Conservation (phyloP, 1,140 invertebrate species). For the Trichoplusia ni region DNA sequence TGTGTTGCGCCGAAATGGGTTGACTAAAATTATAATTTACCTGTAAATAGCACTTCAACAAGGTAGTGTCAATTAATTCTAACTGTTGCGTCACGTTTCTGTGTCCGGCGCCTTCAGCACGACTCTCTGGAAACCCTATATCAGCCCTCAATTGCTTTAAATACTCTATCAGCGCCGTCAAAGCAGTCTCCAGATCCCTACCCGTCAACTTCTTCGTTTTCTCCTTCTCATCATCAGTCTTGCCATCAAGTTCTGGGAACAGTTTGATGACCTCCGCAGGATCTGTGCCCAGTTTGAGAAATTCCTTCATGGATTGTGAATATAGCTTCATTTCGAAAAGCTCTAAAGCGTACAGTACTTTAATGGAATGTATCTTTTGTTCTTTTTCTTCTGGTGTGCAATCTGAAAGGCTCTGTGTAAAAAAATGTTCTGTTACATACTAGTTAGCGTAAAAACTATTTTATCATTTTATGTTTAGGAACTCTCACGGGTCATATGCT, state of each 20-base stretch:
- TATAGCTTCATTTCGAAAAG: constrained; percentile 94
- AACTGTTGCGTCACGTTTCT: constrained; percentile 85
- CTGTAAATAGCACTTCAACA: constrained; percentile 97
- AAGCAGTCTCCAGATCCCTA: constrained; percentile 92
- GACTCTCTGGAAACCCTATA: constrained; percentile 78
- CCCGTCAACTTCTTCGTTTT: constrained; percentile 84
- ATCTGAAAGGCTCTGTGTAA: constrained; percentile 90
- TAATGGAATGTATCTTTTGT: constrained; percentile 92
- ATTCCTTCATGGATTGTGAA: constrained; percentile 94
- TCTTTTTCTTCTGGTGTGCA: constrained; percentile 91
- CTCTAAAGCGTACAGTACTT: constrained; percentile 94
- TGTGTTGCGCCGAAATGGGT: not conserved
- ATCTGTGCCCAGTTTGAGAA: constrained; percentile 94
- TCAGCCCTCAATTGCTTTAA: constrained; percentile 88
- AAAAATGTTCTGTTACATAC: not conserved
- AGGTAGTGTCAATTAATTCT: constrained; percentile 97
- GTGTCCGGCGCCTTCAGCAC: constrained; percentile 64
- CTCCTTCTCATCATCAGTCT: constrained; percentile 72
- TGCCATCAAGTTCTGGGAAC: constrained; percentile 94
- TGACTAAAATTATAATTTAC: constrained; percentile 69
- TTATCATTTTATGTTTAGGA: too few species aligned
- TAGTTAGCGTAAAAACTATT: not conserved
- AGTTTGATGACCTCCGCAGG: constrained; percentile 96
- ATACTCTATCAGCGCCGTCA: constrained; percentile 95
- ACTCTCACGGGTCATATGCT: too few species aligned